phyloP scores from a whole-genome alignment of 2,797 vertebrate species.

The Phoxinus dragarum region DNA sequence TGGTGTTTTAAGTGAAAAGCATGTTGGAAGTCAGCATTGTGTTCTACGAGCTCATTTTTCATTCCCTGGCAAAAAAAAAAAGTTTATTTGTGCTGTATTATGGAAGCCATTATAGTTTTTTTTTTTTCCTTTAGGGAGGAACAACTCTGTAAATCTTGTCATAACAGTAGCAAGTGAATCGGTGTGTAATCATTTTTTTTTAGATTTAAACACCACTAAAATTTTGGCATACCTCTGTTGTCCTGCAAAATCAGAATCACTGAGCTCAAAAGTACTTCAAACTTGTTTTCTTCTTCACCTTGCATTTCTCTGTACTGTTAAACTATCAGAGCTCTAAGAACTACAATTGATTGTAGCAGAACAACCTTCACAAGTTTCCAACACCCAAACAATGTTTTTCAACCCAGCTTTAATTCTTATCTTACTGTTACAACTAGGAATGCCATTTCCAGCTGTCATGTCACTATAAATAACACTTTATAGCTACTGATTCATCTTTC shows the following conservation, averaged over 20 bases:
- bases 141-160: constrained; percentile 34
- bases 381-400: constrained; percentile 21
- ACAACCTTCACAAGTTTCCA: background rate
- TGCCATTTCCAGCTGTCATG: background rate
- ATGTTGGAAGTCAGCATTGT: background rate
- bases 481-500: constrained; percentile 11
- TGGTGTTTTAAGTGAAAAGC: background rate
- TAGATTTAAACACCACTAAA: constrained; percentile 5
- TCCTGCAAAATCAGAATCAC: constrained; percentile 10
- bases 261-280: background rate
- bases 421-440: background rate
- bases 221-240: background rate
- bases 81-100: background rate
- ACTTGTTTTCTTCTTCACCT: background rate
- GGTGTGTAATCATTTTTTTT: constrained; percentile 31
- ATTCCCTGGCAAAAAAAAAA: background rate
- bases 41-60: background rate
- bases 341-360: constrained; percentile 10
- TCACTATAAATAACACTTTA: constrained; percentile 26
- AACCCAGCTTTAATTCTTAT: background rate
- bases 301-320: constrained; percentile 1
- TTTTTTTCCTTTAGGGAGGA: constrained; percentile 5
- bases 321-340: constrained; percentile 15
- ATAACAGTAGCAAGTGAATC: constrained; percentile 28
- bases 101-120: constrained; percentile 3